Conservation (phyloP, 1,140 invertebrate genomes). For the Octopus sinensis region DNA sequence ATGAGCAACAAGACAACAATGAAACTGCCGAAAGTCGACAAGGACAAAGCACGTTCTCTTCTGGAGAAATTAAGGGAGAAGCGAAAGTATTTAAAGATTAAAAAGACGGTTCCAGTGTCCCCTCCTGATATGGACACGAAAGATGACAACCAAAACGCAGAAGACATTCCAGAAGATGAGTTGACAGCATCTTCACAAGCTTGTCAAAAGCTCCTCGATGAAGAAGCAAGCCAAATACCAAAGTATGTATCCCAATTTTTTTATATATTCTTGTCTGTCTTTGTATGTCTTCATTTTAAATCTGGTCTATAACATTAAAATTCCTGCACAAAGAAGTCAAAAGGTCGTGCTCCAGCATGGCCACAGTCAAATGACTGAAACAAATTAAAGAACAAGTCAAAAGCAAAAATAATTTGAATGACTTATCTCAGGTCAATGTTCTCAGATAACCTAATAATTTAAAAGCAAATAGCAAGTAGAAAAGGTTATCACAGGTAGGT, state of each 20-base stretch:
- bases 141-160: neutral
- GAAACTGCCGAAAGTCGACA: neutral
- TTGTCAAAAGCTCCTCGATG: neutral
- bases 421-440: too few relatives aligned
- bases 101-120: neutral
- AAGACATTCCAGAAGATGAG: neutral
- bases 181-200: neutral
- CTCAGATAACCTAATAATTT: too few relatives aligned
- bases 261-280: neutral
- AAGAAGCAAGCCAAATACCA: constrained; percentile 6
- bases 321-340: too few relatives aligned
- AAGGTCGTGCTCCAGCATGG: too few relatives aligned
- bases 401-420: too few relatives aligned
- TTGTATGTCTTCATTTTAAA: neutral
- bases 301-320: neutral
- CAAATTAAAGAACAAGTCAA: too few relatives aligned
- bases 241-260: neutral
- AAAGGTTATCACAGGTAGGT: too few relatives aligned
- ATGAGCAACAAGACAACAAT: neutral
- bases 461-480: too few relatives aligned
- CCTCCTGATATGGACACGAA: neutral
- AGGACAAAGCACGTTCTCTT: neutral
- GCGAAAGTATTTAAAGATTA: neutral
- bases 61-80: constrained; percentile 5
- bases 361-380: too few relatives aligned